Base-by-base conservation (phyloP, 2,797 vertebrate species). In the Apogon hyalosoma region DNA sequence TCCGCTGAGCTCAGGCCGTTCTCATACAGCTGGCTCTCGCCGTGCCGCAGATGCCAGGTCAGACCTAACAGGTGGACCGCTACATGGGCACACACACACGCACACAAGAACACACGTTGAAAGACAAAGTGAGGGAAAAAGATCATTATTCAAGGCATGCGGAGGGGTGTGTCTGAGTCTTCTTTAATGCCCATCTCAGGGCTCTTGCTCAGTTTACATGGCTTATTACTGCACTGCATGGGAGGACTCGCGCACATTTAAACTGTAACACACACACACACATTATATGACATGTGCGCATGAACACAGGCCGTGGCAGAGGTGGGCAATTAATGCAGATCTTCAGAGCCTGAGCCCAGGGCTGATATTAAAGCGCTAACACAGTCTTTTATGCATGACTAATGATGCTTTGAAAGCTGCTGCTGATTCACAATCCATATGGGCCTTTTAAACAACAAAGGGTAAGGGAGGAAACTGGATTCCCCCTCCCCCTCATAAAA, bases 31-130 rank as follows among this genome's bases (percentile, higher is more conserved):
- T 97, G 95, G 84, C 95, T 95, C 90, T 97, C 96, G 43, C 96
- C 95, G 57, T 96, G 96, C 82, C 95, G 96, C 62, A 98, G 94
- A 69, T 97, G 97, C 97, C 97, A 98, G 85, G 96, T 98, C 93
- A 98, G 93, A 87, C 96, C 97, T 90, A 98, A 96, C 94, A 98
- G 95, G 93, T 98, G 97, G 82, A 98, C 96, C 91, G 95, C 96
- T 98, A 87, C 55, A 61, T 42, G 64, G 57, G 63, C 42, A 45
- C 41, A 46, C 43, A 53, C 3, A 59, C 10, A 46, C 10, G 19
- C 42, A 45, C 41, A 46, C 43, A 40, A 7, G 49, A 5, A 59
- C 10, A 46, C 10, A 36, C 8, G 53, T 28, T 43, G 48, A 68
- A 77, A 79, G 52, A 15, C 47, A 70, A 15, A 50, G 65, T 59